These are phyloP conservation scores for Gryllus longicercus DNA, from an alignment of 2,888 invertebrate genomes.

Conservation along the genomic window DNA sequence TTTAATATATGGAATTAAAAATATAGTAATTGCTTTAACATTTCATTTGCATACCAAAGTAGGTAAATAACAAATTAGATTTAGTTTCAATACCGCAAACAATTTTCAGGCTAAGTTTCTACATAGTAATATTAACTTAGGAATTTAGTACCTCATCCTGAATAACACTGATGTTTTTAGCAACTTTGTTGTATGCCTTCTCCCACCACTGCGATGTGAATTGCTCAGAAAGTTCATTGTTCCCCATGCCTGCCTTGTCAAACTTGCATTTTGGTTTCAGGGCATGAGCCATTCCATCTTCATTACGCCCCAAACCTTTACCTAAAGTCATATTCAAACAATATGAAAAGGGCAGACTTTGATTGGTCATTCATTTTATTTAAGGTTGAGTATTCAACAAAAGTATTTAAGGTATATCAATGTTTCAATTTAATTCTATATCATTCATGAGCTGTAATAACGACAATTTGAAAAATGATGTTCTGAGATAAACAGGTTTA, in stretches of 20 bases:
- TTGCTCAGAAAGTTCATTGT: slow-evolving; percentile 63
- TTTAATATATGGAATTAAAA: no score
- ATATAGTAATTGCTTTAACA: no score
- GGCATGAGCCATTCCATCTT: slow-evolving; percentile 72
- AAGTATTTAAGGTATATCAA: no score
- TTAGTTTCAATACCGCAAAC: background rate
- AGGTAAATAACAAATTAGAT: no score
- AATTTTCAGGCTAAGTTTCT: background rate
- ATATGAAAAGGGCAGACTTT: background rate
- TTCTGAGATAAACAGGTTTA: no score
- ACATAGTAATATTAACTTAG: background rate
- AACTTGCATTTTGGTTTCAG: slow-evolving; percentile 77
- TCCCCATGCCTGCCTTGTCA: slow-evolving; percentile 74
- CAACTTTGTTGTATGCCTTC: slow-evolving; percentile 69
- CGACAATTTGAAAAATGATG: no score
- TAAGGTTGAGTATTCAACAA: no score
- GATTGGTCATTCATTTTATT: no score
- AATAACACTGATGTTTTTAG: slow-evolving; percentile 57
- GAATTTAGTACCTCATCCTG: slow-evolving; percentile 27
- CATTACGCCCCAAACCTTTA: slow-evolving; percentile 78
- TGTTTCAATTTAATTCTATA: no score
- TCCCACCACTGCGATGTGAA: slow-evolving; percentile 86
- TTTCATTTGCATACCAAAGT: no score
- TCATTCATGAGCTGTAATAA: no score
- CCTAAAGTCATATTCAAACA: slow-evolving; percentile 52